Conservation (phyloP, 2,888 invertebrate species). For the Microplitis manilae region DNA sequence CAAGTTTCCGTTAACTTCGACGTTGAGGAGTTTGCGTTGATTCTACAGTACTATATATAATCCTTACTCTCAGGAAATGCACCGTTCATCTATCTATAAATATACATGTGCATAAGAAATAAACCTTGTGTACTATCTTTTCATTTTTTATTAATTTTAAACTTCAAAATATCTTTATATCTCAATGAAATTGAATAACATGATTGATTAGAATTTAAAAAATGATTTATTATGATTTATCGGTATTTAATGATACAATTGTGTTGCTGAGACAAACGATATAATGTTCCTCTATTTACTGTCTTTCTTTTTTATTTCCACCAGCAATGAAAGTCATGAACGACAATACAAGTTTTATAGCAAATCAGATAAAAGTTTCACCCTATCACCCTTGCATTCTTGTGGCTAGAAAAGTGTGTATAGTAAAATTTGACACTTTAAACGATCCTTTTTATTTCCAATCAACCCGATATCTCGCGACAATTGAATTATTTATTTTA, state of each 20-base stretch:
- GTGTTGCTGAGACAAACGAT: neutral
- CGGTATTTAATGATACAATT: neutral
- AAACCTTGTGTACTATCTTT: neutral
- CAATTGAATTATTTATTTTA: neutral
- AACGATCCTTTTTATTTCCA: constrained; percentile 32
- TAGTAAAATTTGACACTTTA: constrained; percentile 54
- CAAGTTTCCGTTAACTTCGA: constrained; percentile 42
- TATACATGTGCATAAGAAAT: constrained; percentile 7
- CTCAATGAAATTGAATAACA: no score
- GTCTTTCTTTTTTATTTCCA: constrained; percentile 17
- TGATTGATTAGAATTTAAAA: no score
- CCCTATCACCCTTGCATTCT: neutral
- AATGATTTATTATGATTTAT: no score
- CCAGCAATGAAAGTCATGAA: constrained; percentile 42
- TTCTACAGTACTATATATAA: neutral
- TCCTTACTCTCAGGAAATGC: neutral
- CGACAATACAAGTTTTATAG: constrained; percentile 57
- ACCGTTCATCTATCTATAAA: neutral
- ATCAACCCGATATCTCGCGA: neutral
- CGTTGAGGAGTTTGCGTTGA: constrained; percentile 28
- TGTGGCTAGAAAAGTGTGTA: constrained; percentile 44
- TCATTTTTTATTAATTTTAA: neutral
- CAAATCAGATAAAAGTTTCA: constrained; percentile 55
- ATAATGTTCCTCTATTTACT: neutral
- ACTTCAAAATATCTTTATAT: neutral